These are phyloP conservation scores for Hyposoter didymator DNA, from an alignment of 2,888 invertebrate genomes.

Conservation along the genomic window DNA sequence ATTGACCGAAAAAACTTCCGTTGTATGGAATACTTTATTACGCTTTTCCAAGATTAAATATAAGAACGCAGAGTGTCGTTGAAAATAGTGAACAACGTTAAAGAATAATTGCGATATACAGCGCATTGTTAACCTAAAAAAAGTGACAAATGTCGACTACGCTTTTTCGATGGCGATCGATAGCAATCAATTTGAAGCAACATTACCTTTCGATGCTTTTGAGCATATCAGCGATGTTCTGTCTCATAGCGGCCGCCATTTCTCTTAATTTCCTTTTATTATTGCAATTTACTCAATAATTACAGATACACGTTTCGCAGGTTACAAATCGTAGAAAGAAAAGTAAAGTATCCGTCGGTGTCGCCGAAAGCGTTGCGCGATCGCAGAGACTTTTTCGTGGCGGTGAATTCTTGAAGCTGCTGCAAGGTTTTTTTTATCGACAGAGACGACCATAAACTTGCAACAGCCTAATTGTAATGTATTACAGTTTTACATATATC, in stretches of 20 bases:
- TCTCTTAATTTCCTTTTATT: conserved; percentile 67
- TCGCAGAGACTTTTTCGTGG: not conserved
- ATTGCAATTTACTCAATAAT: conserved; percentile 27
- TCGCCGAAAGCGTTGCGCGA: not conserved
- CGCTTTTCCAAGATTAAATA: not conserved
- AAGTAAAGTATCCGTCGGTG: not conserved
- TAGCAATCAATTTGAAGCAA: not conserved
- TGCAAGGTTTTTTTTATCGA: no score
- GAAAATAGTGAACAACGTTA: not conserved
- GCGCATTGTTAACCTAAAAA: conserved; percentile 39
- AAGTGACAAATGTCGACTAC: conserved; percentile 13
- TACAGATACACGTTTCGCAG: conserved; percentile 49
- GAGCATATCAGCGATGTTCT: conserved; percentile 93
- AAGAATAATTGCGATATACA: not conserved
- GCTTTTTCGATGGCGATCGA: not conserved
- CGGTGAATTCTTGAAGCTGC: no score
- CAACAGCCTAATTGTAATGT: no score
- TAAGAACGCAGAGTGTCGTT: not conserved
- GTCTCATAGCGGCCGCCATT: conserved; percentile 94
- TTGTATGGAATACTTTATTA: not conserved
- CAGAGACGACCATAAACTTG: no score
- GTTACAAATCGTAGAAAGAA: conserved; percentile 2
- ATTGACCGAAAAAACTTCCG: not conserved
- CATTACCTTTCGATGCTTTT: conserved; percentile 96
- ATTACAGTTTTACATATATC: no score